Percentiles rank a stretch among this genome's conserved stretches.
Conservation (phyloP, 2,113 vertebrate species). For the Corythaeola cristata region DNA sequence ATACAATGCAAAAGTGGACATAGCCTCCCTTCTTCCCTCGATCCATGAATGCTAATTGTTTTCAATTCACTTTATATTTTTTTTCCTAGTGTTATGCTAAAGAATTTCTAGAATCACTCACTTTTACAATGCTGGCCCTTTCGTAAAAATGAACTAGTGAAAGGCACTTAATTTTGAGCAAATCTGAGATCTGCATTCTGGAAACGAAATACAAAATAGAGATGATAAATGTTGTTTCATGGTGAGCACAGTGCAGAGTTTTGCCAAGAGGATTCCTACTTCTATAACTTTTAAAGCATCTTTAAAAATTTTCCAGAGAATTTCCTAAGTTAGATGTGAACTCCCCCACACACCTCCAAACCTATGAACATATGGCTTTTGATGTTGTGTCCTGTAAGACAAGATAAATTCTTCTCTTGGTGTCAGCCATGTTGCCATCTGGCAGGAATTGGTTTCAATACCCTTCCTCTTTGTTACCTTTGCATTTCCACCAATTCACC, state of each 20-base stretch:
- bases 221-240: neutral
- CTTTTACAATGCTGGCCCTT: neutral
- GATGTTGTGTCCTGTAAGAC: neutral
- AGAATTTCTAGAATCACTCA: neutral
- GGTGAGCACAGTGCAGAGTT: neutral
- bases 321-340: neutral
- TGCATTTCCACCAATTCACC: neutral
- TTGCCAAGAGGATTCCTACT: neutral
- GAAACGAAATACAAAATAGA: neutral
- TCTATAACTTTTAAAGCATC: neutral
- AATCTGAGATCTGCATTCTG: neutral
- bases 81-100: neutral
- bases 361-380: neutral
- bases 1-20: neutral
- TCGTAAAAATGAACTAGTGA: neutral
- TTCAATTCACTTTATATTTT: neutral
- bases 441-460: neutral
- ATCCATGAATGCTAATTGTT: neutral
- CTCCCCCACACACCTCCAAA: neutral
- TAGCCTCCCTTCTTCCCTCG: neutral
- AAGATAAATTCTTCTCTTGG: neutral
- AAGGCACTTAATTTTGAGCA: neutral
- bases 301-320: neutral
- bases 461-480: neutral
- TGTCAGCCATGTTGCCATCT: neutral